Conservation (phyloP, 2,888 invertebrate species). For the Ypsolopha scabrella region DNA sequence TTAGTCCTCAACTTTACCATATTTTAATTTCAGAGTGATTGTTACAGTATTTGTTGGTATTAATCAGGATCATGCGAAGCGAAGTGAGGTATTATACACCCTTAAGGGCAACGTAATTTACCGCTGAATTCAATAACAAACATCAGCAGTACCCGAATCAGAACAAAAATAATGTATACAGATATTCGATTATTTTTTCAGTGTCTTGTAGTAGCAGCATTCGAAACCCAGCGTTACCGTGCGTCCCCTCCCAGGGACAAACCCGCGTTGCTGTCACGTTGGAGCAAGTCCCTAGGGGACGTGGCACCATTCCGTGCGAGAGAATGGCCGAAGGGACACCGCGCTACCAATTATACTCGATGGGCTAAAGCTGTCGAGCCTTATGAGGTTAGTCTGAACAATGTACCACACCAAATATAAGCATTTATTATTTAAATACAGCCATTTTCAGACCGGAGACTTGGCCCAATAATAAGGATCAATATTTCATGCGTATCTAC, state of each 20-base stretch:
- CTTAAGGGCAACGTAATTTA: not conserved
- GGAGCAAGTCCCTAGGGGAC: constrained; percentile 60
- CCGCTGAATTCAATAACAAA: not conserved
- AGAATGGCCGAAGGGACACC: constrained; percentile 90
- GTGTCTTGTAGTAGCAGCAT: constrained; percentile 88
- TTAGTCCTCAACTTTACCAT: too few relatives aligned
- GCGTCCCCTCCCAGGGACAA: constrained; percentile 83
- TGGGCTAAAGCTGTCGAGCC: constrained; percentile 84
- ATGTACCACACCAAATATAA: too few relatives aligned
- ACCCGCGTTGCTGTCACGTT: constrained; percentile 77
- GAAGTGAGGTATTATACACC: too few relatives aligned
- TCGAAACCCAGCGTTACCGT: constrained; percentile 89
- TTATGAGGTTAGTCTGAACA: constrained; percentile 67
- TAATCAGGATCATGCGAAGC: too few relatives aligned
- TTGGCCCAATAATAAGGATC: too few relatives aligned
- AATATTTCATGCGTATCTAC: too few relatives aligned
- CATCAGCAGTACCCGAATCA: not conserved
- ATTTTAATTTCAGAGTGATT: too few relatives aligned
- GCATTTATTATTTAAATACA: too few relatives aligned
- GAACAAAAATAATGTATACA: not conserved
- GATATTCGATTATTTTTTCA: constrained; percentile 19
- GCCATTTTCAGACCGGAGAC: too few relatives aligned
- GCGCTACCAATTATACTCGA: constrained; percentile 85
- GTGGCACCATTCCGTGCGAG: constrained; percentile 88
- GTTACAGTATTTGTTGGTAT: too few relatives aligned